These are phyloP conservation scores for Myiagra hebetior DNA, from an alignment of 2,113 vertebrate genomes.

Conservation along the genomic window DNA sequence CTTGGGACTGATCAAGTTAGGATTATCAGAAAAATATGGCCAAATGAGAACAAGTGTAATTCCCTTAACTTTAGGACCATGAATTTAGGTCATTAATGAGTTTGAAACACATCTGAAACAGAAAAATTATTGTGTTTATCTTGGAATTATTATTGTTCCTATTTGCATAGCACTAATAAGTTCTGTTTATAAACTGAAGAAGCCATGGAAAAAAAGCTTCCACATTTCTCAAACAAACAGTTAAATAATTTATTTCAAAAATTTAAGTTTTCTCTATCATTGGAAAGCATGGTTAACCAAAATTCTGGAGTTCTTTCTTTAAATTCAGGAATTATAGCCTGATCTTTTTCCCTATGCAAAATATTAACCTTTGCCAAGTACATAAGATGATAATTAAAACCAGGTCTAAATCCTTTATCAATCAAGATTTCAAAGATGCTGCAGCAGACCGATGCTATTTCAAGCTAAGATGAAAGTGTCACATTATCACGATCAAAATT, in stretches of 20 bases:
- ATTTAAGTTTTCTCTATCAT: neutral
- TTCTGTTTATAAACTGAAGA: neutral
- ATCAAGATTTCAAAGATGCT: conserved; percentile 65
- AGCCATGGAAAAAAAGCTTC: neutral
- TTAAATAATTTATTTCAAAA: neutral
- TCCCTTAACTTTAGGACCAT: neutral
- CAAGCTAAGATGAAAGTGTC: conserved; percentile 47
- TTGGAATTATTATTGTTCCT: neutral
- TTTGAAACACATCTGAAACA: neutral
- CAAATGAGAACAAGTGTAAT: neutral
- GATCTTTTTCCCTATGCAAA: conserved; percentile 38
- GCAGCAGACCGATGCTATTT: conserved; percentile 50
- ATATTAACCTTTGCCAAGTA: conserved; percentile 61
- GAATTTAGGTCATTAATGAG: neutral
- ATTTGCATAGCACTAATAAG: neutral
- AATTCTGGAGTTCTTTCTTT: neutral
- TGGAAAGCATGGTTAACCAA: neutral
- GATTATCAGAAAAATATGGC: neutral
- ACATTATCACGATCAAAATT: conserved; percentile 40
- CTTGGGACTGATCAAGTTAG: neutral
- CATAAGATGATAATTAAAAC: conserved; percentile 63
- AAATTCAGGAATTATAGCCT: conserved; percentile 32
- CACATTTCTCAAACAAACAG: neutral
- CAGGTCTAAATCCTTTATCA: conserved; percentile 61
- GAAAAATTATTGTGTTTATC: neutral